Conservation (phyloP, 2,888 invertebrate genomes). For the Eupithecia subumbrata region DNA sequence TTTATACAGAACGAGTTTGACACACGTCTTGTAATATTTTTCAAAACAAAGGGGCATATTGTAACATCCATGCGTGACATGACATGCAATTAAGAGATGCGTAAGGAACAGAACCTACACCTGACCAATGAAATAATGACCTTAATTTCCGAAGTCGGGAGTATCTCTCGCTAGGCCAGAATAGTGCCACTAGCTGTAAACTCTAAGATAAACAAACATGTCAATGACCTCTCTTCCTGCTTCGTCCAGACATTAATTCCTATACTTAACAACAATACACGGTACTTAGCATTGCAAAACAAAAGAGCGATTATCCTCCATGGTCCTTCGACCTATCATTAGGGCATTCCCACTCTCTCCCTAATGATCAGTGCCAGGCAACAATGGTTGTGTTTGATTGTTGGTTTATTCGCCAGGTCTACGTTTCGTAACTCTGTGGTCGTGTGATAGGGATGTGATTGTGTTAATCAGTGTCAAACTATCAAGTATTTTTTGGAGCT, state of each 20-base stretch:
- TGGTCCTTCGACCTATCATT: constrained; percentile 29
- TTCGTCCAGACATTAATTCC: constrained; percentile 7
- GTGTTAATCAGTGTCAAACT: not conserved
- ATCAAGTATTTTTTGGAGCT: not conserved
- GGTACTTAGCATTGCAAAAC: constrained; percentile 14
- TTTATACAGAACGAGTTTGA: no score
- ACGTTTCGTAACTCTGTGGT: constrained; percentile 7
- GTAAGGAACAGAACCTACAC: not conserved
- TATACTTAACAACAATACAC: constrained; percentile 2
- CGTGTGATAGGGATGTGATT: not conserved
- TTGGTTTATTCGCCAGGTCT: constrained; percentile 21
- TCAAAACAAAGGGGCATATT: not conserved
- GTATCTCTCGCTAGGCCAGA: not conserved
- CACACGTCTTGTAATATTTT: not conserved
- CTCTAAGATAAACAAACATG: constrained; percentile 8
- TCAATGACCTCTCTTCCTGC: constrained; percentile 6
- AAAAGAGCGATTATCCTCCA: constrained; percentile 3
- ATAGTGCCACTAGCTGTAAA: not conserved
- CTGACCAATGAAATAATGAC: not conserved
- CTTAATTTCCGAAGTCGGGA: not conserved
- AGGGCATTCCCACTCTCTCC: constrained; percentile 24
- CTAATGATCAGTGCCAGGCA: constrained; percentile 30
- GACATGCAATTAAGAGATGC: not conserved
- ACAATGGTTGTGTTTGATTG: constrained; percentile 32
- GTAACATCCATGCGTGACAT: not conserved